These are phyloP conservation scores for Diaprepes abbreviatus DNA, from an alignment of 2,888 invertebrate species.

Conservation along the genomic window DNA sequence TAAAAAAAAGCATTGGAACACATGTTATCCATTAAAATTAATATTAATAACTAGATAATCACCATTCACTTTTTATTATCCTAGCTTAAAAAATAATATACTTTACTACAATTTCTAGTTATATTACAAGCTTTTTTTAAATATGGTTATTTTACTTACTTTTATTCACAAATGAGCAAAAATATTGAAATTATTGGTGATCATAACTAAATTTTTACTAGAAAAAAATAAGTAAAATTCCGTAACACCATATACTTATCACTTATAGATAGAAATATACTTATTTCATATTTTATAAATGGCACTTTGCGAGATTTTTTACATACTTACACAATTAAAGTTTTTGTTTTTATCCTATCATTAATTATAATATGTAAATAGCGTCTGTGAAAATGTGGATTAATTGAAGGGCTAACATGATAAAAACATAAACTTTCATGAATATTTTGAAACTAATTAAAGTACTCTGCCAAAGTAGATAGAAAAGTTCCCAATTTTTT, in stretches of 20 bases:
- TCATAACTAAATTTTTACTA: neutral
- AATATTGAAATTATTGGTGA: neutral
- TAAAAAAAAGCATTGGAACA: slow-evolving; percentile 25
- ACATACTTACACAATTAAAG: slow-evolving; percentile 30
- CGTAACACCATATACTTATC: slow-evolving; percentile 17
- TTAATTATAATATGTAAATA: too few relatives aligned
- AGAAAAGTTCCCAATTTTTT: too few relatives aligned
- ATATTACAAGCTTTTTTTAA: slow-evolving; percentile 16
- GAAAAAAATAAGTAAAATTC: neutral
- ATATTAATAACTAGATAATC: slow-evolving; percentile 20
- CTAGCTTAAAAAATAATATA: slow-evolving; percentile 20
- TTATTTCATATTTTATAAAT: slow-evolving; percentile 21
- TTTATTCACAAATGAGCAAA: neutral
- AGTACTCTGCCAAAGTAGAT: neutral
- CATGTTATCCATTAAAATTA: slow-evolving; percentile 20
- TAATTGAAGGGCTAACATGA: too few relatives aligned
- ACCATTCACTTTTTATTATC: slow-evolving; percentile 20
- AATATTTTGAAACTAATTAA: neutral
- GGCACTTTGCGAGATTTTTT: slow-evolving; percentile 33
- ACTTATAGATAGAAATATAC: slow-evolving; percentile 15
- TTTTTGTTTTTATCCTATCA: neutral
- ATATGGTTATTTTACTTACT: neutral
- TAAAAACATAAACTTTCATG: too few relatives aligned
- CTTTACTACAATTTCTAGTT: slow-evolving; percentile 10
- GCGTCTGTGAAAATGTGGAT: too few relatives aligned